Conservation (phyloP, 2,113 vertebrate genomes). For the Cathartes aura region DNA sequence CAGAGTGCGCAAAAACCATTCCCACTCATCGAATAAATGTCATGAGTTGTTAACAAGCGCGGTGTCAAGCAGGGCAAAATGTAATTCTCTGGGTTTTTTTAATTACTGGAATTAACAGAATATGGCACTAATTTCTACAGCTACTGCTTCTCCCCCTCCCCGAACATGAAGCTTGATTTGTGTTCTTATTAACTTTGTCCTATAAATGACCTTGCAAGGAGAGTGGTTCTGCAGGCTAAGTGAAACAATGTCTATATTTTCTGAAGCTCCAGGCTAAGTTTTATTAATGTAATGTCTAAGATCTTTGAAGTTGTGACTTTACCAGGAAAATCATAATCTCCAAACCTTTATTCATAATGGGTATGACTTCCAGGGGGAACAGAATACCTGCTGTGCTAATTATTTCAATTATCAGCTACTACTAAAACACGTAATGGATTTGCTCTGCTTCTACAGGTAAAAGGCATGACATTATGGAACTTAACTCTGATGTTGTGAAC, state of each 20-base stretch:
- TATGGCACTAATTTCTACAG: slow-evolving; percentile 76
- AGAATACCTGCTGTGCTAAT: slow-evolving; percentile 97
- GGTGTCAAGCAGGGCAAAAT: slow-evolving; percentile 73
- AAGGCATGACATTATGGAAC: slow-evolving; percentile 85
- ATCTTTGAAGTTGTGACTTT: slow-evolving; percentile 99
- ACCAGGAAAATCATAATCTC: slow-evolving; percentile 98
- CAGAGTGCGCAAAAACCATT: background rate
- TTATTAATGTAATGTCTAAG: slow-evolving; percentile 95
- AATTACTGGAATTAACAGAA: slow-evolving; percentile 84
- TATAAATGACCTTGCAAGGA: slow-evolving; percentile 93
- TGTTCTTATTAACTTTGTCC: slow-evolving; percentile 90
- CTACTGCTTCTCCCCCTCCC: slow-evolving; percentile 65
- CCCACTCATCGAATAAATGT: slow-evolving; percentile 66
- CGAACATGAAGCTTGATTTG: slow-evolving; percentile 83
- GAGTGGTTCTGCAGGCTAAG: slow-evolving; percentile 87
- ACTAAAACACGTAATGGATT: slow-evolving; percentile 94
- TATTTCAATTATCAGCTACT: slow-evolving; percentile 94
- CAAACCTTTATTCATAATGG: slow-evolving; percentile 97
- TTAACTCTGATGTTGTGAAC: slow-evolving; percentile 87
- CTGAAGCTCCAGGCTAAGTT: slow-evolving; percentile 90
- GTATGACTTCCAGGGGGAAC: slow-evolving; percentile 95
- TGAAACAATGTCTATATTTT: slow-evolving; percentile 92
- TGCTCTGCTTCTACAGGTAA: slow-evolving; percentile 90
- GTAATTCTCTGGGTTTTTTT: slow-evolving; percentile 80
- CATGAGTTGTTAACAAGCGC: slow-evolving; percentile 76